Evolutionary conservation across 2,797 vertebrate species (phyloP).

Genomic region (Dryobates pubescens): DNA sequence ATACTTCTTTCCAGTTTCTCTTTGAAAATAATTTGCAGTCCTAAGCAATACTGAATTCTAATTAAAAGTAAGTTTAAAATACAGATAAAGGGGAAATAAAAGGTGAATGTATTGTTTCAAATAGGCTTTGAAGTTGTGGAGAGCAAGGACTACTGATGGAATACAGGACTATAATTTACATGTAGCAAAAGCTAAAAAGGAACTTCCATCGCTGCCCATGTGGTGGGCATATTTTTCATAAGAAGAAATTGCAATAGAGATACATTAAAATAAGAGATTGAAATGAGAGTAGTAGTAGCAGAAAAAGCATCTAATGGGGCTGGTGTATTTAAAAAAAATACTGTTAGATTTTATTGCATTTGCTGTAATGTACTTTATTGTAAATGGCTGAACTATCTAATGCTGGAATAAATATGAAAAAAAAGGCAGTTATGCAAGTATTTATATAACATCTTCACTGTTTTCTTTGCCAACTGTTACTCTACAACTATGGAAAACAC

Average conservation of each 20-base stretch:
- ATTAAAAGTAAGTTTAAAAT: constrained; percentile 27
- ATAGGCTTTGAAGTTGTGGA: not conserved
- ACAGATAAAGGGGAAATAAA: constrained; percentile 19
- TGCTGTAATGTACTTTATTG: not conserved
- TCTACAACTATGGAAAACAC: constrained; percentile 26
- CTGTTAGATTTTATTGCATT: not conserved
- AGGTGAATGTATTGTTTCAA: constrained; percentile 55
- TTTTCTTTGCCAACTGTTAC: constrained; percentile 42
- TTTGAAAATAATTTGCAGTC: constrained; percentile 33
- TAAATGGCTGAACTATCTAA: not conserved
- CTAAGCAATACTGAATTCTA: not conserved
- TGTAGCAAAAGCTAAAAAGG: not conserved
- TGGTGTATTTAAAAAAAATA: not conserved
- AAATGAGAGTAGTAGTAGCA: not conserved
- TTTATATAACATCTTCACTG: constrained; percentile 4
- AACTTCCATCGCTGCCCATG: not conserved
- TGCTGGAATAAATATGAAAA: not conserved
- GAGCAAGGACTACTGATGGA: not conserved
- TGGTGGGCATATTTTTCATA: not conserved
- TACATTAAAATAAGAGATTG: not conserved
- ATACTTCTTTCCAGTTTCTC: not conserved
- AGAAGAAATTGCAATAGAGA: not conserved
- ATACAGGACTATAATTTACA: not conserved
- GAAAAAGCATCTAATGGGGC: not conserved
- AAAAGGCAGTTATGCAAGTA: not conserved